Conservation (phyloP, 2,888 invertebrate species). For the Lomographa bimaculata region DNA sequence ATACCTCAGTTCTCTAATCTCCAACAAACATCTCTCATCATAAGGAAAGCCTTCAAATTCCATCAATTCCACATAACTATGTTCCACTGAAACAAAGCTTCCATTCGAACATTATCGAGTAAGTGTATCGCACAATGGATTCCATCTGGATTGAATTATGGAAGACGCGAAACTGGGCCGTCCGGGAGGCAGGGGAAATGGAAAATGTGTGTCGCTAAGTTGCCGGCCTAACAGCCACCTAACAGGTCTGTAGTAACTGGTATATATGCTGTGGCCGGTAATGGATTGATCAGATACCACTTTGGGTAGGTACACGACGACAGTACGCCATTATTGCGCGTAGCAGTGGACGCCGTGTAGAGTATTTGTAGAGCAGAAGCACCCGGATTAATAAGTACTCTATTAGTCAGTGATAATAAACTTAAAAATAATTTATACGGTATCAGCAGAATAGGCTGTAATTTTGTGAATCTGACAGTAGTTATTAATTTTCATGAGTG, state of each 20-base stretch:
- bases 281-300: slow-evolving; percentile 80
- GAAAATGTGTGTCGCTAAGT: slow-evolving; percentile 81
- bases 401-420: too few species aligned
- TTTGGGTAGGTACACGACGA: slow-evolving; percentile 49
- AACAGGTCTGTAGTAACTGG: slow-evolving; percentile 51
- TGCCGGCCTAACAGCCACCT: slow-evolving; percentile 60
- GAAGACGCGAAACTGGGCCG: slow-evolving; percentile 70
- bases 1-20: too few species aligned
- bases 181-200: slow-evolving; percentile 71
- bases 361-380: too few species aligned
- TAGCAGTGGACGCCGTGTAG: background rate
- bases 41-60: too few species aligned
- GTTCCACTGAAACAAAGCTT: slow-evolving; percentile 20
- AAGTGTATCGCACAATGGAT: slow-evolving; percentile 61
- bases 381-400: too few species aligned
- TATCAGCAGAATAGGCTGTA: too few species aligned
- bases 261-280: slow-evolving; percentile 67
- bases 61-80: slow-evolving; percentile 12
- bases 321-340: slow-evolving; percentile 26
- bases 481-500: too few species aligned
- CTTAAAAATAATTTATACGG: too few species aligned
- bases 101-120: slow-evolving; percentile 24
- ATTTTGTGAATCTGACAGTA: too few species aligned
- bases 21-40: too few species aligned
- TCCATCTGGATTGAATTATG: slow-evolving; percentile 78